Percentiles rank a stretch among this genome's conserved stretches.
Conservation (phyloP, 2,797 vertebrate genomes). For the Gouania willdenowi region DNA sequence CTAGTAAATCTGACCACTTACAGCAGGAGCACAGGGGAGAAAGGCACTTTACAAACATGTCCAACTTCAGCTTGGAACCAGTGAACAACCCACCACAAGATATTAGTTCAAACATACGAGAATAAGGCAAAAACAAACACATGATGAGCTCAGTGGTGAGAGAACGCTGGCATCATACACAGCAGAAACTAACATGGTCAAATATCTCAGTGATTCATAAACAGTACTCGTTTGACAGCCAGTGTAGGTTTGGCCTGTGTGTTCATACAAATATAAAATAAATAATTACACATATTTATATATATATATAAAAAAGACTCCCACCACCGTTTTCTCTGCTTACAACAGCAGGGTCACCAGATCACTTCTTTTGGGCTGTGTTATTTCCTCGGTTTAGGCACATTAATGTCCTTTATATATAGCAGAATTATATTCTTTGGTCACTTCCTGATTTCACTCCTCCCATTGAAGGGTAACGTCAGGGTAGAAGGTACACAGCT, state of each 20-base stretch:
- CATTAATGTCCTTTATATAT: slow-evolving; percentile 3
- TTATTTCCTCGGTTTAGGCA: slow-evolving; percentile 33
- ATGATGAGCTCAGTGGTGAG: background rate
- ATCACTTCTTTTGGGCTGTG: slow-evolving; percentile 11
- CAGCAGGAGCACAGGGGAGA: slow-evolving; percentile 5
- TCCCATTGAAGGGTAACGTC: slow-evolving; percentile 10
- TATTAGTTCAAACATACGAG: slow-evolving; percentile 21
- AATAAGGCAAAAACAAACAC: background rate
- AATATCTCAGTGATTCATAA: slow-evolving; percentile 19
- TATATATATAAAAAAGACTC: slow-evolving; percentile 27
- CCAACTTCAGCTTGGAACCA: slow-evolving; percentile 23
- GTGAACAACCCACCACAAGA: slow-evolving; percentile 40
- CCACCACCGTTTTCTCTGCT: slow-evolving; percentile 68
- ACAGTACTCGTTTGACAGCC: slow-evolving; percentile 9
- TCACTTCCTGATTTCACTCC: slow-evolving; percentile 15
- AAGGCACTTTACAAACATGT: slow-evolving; percentile 27
- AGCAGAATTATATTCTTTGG: slow-evolving; percentile 22
- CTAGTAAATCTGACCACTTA: slow-evolving; percentile 33
- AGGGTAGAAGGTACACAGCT: slow-evolving; percentile 2
- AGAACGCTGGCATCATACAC: slow-evolving; percentile 3
- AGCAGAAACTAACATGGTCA: slow-evolving; percentile 3
- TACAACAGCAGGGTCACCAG: slow-evolving; percentile 72
- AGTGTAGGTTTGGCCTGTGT: slow-evolving; percentile 18
- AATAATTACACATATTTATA: slow-evolving; percentile 40
- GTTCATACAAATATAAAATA: slow-evolving; percentile 50